These are phyloP conservation scores for Phymanthus crucifer DNA, from an alignment of 92 coral and sea anemone genomes.

Conservation along the genomic window DNA sequence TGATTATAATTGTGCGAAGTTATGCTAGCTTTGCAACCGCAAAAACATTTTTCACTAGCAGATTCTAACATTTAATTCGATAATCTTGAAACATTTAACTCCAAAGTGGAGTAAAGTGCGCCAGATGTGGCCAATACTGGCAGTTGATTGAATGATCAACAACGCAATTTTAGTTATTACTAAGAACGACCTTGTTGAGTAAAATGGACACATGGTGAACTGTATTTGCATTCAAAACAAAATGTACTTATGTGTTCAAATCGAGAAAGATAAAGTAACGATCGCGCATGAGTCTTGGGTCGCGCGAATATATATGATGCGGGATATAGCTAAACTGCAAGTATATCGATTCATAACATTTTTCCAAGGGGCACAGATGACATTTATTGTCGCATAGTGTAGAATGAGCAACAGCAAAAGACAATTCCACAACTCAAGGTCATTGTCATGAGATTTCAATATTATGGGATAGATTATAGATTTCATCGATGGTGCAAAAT, in stretches of 20 bases:
- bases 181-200: not conserved
- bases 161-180: not conserved
- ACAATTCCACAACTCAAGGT: not conserved
- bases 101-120: not conserved
- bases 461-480: slow-evolving; percentile 8
- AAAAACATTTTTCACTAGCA: not conserved
- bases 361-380: not conserved
- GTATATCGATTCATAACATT: not conserved
- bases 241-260: not conserved
- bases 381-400: not conserved
- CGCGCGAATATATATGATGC: not conserved
- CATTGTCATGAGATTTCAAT: not conserved
- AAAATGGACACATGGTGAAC: not conserved
- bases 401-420: not conserved
- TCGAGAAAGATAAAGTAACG: not conserved
- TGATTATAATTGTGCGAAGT: no score
- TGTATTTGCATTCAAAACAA: not conserved
- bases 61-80: not conserved
- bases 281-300: not conserved
- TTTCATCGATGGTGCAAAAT: not conserved
- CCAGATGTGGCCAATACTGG: not conserved
- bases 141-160: not conserved
- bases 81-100: not conserved
- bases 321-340: not conserved
- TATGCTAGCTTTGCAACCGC: no score